A percentile compares a stretch with the other conserved stretches of the same genome.
Conservation (phyloP, 2,888 invertebrate genomes). For the Sinentomon sp. region DNA sequence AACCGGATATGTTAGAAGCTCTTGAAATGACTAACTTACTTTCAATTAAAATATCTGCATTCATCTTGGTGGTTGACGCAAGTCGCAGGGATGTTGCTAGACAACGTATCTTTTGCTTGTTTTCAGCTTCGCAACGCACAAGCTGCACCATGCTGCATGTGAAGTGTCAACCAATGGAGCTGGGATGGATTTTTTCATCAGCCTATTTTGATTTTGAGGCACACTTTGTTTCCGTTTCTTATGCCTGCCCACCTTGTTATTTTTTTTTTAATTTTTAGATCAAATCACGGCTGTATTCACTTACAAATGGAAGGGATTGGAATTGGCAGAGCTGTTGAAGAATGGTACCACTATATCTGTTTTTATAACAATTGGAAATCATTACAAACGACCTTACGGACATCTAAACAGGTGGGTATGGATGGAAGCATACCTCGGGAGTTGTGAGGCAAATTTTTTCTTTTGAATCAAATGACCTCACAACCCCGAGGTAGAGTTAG, state of each 20-base stretch:
- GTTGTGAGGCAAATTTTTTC: no score
- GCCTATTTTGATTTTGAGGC: not conserved
- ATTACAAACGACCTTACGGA: constrained; percentile 28
- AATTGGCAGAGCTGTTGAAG: constrained; percentile 37
- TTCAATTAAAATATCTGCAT: no score
- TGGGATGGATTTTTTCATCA: not conserved
- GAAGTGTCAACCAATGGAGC: no score
- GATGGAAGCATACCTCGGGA: not conserved
- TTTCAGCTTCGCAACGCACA: no score
- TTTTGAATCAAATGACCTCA: no score
- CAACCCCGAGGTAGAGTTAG: no score
- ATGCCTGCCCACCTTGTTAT: not conserved
- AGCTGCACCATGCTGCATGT: no score
- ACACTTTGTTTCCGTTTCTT: constrained; percentile 2
- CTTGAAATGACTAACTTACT: no score
- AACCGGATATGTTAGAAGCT: no score
- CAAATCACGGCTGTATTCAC: constrained; percentile 58
- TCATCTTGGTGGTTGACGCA: no score
- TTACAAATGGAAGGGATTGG: constrained; percentile 44
- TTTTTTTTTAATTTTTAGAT: constrained; percentile 25
- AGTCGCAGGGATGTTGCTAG: no score
- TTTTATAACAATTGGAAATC: constrained; percentile 36
- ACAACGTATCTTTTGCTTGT: no score
- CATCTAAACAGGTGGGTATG: constrained; percentile 39
- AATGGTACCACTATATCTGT: constrained; percentile 37